These are phyloP conservation scores for Trachymyrmex cornetzi DNA, from an alignment of 1,140 invertebrate species.

Conservation along the genomic window DNA sequence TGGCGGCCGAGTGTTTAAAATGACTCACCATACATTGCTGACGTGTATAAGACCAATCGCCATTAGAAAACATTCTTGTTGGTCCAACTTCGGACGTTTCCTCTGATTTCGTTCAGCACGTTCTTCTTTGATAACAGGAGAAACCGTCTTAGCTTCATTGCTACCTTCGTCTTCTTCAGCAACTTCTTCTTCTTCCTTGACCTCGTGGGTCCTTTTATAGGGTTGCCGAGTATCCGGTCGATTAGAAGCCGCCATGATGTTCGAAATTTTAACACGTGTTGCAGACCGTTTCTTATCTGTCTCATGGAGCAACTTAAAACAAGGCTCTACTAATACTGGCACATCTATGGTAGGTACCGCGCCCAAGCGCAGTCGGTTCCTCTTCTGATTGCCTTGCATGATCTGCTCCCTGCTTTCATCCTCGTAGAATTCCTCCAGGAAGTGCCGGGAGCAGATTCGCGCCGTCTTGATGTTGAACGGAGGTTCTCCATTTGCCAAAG, in stretches of 20 bases:
- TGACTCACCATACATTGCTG: background rate
- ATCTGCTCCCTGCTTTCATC: constrained; percentile 79
- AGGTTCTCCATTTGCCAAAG: constrained; percentile 84
- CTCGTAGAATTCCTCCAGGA: constrained; percentile 87
- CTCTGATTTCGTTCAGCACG: background rate
- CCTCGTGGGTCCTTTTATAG: background rate
- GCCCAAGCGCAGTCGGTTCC: constrained; percentile 86
- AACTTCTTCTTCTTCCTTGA: background rate
- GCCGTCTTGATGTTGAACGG: constrained; percentile 88
- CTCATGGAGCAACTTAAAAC: constrained; percentile 85
- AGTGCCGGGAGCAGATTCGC: constrained; percentile 88
- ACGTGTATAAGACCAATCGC: background rate
- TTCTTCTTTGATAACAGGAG: background rate
- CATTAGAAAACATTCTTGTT: background rate
- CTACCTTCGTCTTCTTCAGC: no score
- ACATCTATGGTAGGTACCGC: constrained; percentile 87
- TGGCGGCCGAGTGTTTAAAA: background rate
- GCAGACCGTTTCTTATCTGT: constrained; percentile 82
- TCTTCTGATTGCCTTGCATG: constrained; percentile 72
- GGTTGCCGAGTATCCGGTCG: background rate
- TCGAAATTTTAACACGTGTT: constrained; percentile 81
- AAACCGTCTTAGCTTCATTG: background rate
- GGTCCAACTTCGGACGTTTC: background rate
- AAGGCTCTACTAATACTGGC: constrained; percentile 85
- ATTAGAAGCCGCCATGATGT: constrained; percentile 34